Evolutionary conservation across 2,113 vertebrate species (phyloP).

Genomic region (Prietella phreatophila): DNA sequence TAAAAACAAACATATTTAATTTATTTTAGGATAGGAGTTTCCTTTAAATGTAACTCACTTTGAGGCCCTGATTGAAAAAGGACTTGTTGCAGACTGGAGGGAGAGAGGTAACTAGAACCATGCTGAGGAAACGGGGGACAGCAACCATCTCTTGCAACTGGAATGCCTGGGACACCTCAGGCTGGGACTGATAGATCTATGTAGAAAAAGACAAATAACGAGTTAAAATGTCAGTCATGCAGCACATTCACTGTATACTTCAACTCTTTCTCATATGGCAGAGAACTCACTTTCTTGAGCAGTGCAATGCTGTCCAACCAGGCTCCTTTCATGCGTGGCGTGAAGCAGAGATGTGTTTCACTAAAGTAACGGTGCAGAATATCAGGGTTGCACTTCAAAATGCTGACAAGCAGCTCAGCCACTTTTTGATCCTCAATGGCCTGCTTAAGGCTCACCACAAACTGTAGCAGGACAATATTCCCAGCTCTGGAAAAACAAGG

Average conservation of each 20-base stretch:
- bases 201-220: neutral
- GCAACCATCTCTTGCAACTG: constrained; percentile 80
- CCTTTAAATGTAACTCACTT: constrained; percentile 70
- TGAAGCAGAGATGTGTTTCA: constrained; percentile 84
- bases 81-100: constrained; percentile 87
- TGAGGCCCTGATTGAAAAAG: constrained; percentile 90
- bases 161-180: constrained; percentile 82
- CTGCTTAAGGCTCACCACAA: constrained; percentile 85
- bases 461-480: constrained; percentile 89
- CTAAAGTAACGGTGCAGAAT: constrained; percentile 86
- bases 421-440: constrained; percentile 84
- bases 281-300: constrained; percentile 81
- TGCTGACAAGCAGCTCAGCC: constrained; percentile 80
- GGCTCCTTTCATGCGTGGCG: constrained; percentile 77
- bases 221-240: neutral
- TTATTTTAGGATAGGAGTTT: neutral
- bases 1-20: neutral
- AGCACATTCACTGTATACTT: neutral
- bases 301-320: constrained; percentile 89
- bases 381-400: constrained; percentile 85
- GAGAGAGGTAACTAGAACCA: constrained; percentile 86
- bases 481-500: constrained; percentile 73
- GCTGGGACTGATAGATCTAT: constrained; percentile 90
- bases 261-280: neutral
- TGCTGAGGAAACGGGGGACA: constrained; percentile 79